Percentiles rank a stretch among this genome's conserved stretches.
Conservation (phyloP, 2,113 vertebrate genomes). For the Gymnocephalus cernua region DNA sequence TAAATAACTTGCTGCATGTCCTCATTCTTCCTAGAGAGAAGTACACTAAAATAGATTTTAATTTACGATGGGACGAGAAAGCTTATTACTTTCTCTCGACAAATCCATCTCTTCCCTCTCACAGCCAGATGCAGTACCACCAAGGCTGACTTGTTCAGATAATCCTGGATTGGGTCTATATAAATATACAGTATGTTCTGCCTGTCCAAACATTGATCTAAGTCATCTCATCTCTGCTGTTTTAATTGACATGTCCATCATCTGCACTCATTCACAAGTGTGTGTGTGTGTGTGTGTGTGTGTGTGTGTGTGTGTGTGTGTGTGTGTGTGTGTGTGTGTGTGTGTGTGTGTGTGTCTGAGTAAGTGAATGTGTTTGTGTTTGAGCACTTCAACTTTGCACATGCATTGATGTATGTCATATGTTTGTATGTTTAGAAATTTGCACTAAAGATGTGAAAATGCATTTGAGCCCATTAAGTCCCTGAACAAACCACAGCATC, state of each 20-base stretch:
- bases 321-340: neutral
- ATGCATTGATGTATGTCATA: too few species aligned
- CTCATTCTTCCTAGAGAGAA: constrained; percentile 29
- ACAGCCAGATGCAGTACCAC: neutral
- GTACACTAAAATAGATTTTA: constrained; percentile 59
- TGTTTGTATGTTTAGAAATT: too few species aligned
- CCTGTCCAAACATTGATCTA: constrained; percentile 29
- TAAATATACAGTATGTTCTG: constrained; percentile 16
- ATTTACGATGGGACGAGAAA: constrained; percentile 37
- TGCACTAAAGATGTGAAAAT: too few species aligned
- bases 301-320: neutral
- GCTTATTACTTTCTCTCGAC: constrained; percentile 9
- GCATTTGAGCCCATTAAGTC: too few species aligned
- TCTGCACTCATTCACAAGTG: neutral
- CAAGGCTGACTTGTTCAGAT: constrained; percentile 32
- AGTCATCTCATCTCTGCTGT: constrained; percentile 13
- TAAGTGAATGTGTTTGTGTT: too few species aligned
- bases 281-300: constrained; percentile 7
- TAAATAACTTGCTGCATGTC: constrained; percentile 57
- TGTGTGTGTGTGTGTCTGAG: neutral
- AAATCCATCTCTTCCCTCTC: constrained; percentile 22
- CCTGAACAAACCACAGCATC: too few species aligned
- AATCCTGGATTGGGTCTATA: constrained; percentile 37
- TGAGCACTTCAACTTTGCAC: too few species aligned
- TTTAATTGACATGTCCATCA: constrained; percentile 55